These are phyloP conservation scores for Pitta sordida DNA, from an alignment of 2,113 vertebrate genomes.

Conservation along the genomic window DNA sequence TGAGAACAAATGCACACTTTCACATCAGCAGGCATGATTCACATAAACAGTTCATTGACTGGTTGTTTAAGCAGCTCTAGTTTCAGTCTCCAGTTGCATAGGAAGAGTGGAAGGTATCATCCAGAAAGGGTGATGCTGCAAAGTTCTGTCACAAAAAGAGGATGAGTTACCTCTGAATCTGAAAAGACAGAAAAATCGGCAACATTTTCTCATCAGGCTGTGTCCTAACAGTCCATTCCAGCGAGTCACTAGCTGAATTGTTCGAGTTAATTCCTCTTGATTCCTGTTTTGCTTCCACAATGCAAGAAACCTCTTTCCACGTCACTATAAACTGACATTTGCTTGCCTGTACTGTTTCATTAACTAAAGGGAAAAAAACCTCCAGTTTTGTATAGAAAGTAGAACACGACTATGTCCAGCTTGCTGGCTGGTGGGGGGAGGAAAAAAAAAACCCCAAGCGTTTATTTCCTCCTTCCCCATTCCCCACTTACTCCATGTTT, in stretches of 20 bases:
- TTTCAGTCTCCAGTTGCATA: slow-evolving; percentile 37
- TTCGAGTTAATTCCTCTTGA: neutral
- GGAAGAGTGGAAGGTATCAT: neutral
- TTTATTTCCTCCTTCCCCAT: neutral
- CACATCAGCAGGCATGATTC: neutral
- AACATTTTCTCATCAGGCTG: slow-evolving; percentile 5
- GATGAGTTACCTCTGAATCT: slow-evolving; percentile 28
- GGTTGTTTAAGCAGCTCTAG: slow-evolving; percentile 54
- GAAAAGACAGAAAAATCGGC: neutral
- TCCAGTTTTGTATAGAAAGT: slow-evolving; percentile 5
- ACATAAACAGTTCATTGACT: neutral
- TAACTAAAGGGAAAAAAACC: neutral
- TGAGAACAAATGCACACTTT: neutral
- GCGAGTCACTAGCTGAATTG: neutral
- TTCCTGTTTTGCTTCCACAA: neutral
- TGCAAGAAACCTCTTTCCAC: neutral
- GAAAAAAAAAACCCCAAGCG: neutral
- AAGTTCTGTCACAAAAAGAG: slow-evolving; percentile 32
- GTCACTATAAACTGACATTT: neutral
- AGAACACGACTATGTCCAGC: neutral
- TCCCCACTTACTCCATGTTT: slow-evolving; percentile 36
- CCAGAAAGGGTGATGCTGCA: neutral
- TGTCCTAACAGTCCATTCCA: slow-evolving; percentile 41
- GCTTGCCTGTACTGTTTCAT: slow-evolving; percentile 12
- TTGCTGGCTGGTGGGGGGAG: neutral